Evolutionary conservation across 1,140 invertebrate species (phyloP), one percentile per base, ranked within the genome.

Genomic region (Tetraneura akinire): DNA sequence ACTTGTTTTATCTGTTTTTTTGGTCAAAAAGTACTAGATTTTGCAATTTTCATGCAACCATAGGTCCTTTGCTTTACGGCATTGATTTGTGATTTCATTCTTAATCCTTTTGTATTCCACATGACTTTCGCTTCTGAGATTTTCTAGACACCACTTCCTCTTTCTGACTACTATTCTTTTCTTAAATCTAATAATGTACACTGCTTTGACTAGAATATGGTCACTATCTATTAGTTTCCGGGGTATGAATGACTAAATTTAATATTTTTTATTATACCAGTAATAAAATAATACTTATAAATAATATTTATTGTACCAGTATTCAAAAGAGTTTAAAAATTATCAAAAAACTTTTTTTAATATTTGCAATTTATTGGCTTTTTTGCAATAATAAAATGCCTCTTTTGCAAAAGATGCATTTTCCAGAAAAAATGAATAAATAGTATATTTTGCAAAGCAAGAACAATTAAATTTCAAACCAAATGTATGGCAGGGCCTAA

Each of bases 181-280:
- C 57, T 81, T 74, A 53, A 32, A 32, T 81, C 23, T 81, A 78
- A 76, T 74, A 62, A 78, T 81, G 16, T 23, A 76, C 29, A 16
- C 62, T 18, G 37, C 80, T 60, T 29, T 42, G 18, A 81, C 47
- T 29, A 74, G 80, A 26, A 60, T 66, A 23, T 81, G 45, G 57
- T 78, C 80, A 53, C 66, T 74, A n/a, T 37, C 53, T 26, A 73
- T 49, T 42, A 47, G 9, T 51, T 51, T 51, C 70, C 70, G 37
- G 68, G 70, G 45, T 62, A 81, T 21, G 37, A 23, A 23, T 76
- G 16, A 47, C 49, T 74, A 37, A 42, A 71, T 42, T n/a, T n/a
- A n/a, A n/a, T n/a, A n/a, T n/a, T n/a, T n/a, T n/a, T n/a, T n/a
- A n/a, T n/a, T n/a, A n/a, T n/a, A n/a, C n/a, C n/a, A n/a, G n/a